These are phyloP conservation scores for Galerucella pusilla DNA, from an alignment of 2,888 invertebrate genomes.

Conservation along the genomic window DNA sequence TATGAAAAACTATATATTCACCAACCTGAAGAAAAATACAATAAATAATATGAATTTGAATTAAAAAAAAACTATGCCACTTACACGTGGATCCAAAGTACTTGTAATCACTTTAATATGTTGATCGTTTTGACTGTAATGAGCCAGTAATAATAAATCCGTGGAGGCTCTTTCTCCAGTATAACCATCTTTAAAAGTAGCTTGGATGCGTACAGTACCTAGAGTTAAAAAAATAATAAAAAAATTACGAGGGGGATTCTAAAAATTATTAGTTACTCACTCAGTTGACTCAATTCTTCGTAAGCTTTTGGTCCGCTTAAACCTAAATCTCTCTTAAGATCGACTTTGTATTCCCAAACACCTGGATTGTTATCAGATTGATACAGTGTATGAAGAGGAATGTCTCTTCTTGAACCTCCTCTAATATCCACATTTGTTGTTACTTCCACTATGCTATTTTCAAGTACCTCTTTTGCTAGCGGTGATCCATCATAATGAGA, in stretches of 20 bases:
- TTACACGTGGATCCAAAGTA: slow-evolving; percentile 80
- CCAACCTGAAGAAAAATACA: slow-evolving; percentile 74
- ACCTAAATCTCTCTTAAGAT: slow-evolving; percentile 76
- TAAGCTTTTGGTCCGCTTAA: slow-evolving; percentile 56
- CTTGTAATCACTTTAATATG: slow-evolving; percentile 89
- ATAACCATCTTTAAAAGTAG: slow-evolving; percentile 75
- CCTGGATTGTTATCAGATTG: slow-evolving; percentile 77
- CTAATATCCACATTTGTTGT: slow-evolving; percentile 72
- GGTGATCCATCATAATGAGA: slow-evolving; percentile 93
- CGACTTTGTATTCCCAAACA: slow-evolving; percentile 86
- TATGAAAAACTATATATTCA: slow-evolving; percentile 94
- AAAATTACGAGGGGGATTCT: too few species aligned
- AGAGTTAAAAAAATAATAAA: slow-evolving; percentile 10
- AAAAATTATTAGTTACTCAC: slow-evolving; percentile 43
- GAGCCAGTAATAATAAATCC: slow-evolving; percentile 78
- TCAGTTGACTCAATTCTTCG: slow-evolving; percentile 57
- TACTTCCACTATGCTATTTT: slow-evolving; percentile 75
- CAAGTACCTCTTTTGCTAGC: slow-evolving; percentile 73
- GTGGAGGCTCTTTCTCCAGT: slow-evolving; percentile 73
- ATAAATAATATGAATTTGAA: neutral
- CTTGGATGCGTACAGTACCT: slow-evolving; percentile 67
- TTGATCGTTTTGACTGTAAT: slow-evolving; percentile 84
- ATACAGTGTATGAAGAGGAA: slow-evolving; percentile 72
- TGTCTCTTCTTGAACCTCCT: slow-evolving; percentile 73
- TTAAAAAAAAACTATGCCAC: slow-evolving; percentile 26